phyloP scores from a whole-genome alignment of 2,797 vertebrate genomes.

The Meda fulgida region DNA sequence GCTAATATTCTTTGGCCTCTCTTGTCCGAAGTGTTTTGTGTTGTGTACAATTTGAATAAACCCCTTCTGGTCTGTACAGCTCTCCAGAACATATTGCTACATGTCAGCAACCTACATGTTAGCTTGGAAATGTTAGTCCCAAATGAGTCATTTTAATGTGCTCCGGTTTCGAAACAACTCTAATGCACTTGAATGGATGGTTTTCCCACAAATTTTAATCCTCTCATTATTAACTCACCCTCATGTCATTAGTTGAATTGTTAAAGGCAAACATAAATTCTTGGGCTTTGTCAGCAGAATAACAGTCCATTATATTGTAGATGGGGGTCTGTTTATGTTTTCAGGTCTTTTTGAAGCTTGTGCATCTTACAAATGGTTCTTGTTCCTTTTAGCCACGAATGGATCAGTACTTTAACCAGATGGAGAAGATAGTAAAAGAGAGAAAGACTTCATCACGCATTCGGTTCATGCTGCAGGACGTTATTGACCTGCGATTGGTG shows the following conservation, averaged over 20 bases:
- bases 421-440: slow-evolving; percentile 91
- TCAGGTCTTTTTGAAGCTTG: neutral
- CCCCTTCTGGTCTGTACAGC: slow-evolving; percentile 3
- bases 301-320: neutral
- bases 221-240: neutral
- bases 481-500: slow-evolving; percentile 87
- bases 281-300: neutral
- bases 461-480: slow-evolving; percentile 90
- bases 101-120: neutral
- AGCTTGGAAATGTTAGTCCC: slow-evolving; percentile 13
- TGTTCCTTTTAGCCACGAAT: slow-evolving; percentile 81
- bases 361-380: neutral
- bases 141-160: slow-evolving; percentile 25
- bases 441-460: slow-evolving; percentile 89
- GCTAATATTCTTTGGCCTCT: slow-evolving; percentile 11
- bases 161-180: neutral
- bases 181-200: slow-evolving; percentile 12
- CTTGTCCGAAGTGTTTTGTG: slow-evolving; percentile 2
- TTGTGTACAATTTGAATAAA: slow-evolving; percentile 11
- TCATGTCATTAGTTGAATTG: neutral
- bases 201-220: neutral
- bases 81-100: neutral
- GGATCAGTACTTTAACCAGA: slow-evolving; percentile 91
- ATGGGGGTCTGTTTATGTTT: neutral
- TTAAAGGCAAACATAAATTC: neutral